Percentiles rank a stretch among this genome's conserved stretches.
Evolutionary conservation across 1,140 invertebrate genomes (phyloP).

Genomic region (Zaprionus nigranus): DNA sequence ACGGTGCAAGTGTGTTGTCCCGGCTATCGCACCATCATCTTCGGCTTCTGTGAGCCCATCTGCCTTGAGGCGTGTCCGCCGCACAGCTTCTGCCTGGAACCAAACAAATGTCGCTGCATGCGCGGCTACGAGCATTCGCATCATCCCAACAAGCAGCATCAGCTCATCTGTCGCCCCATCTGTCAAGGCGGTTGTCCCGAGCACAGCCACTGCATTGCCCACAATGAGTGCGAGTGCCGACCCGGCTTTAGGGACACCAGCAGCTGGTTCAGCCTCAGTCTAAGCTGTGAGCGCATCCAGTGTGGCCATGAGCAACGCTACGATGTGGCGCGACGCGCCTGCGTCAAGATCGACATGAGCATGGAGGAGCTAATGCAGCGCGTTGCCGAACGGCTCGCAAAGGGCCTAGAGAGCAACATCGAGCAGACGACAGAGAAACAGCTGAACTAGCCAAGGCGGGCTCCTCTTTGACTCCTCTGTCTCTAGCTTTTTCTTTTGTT

Average conservation of each 20-base stretch:
- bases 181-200: slow-evolving; percentile 72
- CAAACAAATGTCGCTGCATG: slow-evolving; percentile 87
- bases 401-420: slow-evolving; percentile 48
- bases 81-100: slow-evolving; percentile 87
- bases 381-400: slow-evolving; percentile 62
- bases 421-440: slow-evolving; percentile 6
- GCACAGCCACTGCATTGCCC: slow-evolving; percentile 70
- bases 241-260: slow-evolving; percentile 70
- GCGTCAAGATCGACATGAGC: slow-evolving; percentile 78
- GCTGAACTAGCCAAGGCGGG: not conserved
- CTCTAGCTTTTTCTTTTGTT: not conserved
- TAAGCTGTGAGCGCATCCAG: slow-evolving; percentile 70
- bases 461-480: not conserved
- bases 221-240: slow-evolving; percentile 73
- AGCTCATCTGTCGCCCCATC: slow-evolving; percentile 67
- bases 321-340: slow-evolving; percentile 51
- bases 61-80: slow-evolving; percentile 60
- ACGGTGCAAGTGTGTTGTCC: slow-evolving; percentile 70
- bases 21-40: slow-evolving; percentile 74
- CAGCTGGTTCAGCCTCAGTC: slow-evolving; percentile 64
- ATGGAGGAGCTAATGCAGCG: slow-evolving; percentile 80
- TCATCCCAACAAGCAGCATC: slow-evolving; percentile 62
- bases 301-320: slow-evolving; percentile 73
- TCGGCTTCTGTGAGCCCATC: slow-evolving; percentile 75
- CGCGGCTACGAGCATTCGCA: slow-evolving; percentile 84